Evolutionary conservation across 2,888 invertebrate species (phyloP), one percentile per base, ranked within the genome.

Genomic region (Hymenopus coronatus): DNA sequence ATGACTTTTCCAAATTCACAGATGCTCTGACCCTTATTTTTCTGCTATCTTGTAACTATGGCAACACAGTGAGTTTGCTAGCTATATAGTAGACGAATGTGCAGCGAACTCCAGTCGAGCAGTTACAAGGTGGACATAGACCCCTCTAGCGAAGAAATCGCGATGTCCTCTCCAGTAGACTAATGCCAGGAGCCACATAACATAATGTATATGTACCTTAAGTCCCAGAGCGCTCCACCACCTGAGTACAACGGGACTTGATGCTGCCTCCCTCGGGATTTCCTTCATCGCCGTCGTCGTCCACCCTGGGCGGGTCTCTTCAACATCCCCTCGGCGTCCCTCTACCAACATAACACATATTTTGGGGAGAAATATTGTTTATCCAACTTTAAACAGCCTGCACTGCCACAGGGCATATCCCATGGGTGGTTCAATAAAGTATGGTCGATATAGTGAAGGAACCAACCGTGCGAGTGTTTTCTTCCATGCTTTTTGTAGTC

Each of bases 141-240:
- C 54, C 54, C 54, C 54, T 70, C 54, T 70, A 70, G 54, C 54
- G 54, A 70, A 70, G 54, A 70, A 70, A 25, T 70, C 54, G 54
- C 54, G 54, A 70, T 70, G 54, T 70, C 54, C 54, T 70, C 54
- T 15, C 20, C 54, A 27, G 85, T 46, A 87, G 87, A 30, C 82
- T 87, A 87, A 87, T 87, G 87, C 82, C 33, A 27, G 33, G 15
- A 85, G 85, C 14, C 86, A 81, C 86, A 87, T 87, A 87, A 87
- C 86, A 87, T 87, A 87, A 87, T 87, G 82, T 82, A 82, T 85
- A 46, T 85, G 40, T 46, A 46, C 46, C 85, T 20, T 85, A 46
- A 25, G 46, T 85, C 28, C 87, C 87, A 82, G 82, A 33, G 40
- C 82, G 40, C 82, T 81, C 82, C 87, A 86, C 86, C 86, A 70